Evolutionary conservation across 2,888 invertebrate genomes (phyloP).

Genomic region (Choristoneura rosaceana): DNA sequence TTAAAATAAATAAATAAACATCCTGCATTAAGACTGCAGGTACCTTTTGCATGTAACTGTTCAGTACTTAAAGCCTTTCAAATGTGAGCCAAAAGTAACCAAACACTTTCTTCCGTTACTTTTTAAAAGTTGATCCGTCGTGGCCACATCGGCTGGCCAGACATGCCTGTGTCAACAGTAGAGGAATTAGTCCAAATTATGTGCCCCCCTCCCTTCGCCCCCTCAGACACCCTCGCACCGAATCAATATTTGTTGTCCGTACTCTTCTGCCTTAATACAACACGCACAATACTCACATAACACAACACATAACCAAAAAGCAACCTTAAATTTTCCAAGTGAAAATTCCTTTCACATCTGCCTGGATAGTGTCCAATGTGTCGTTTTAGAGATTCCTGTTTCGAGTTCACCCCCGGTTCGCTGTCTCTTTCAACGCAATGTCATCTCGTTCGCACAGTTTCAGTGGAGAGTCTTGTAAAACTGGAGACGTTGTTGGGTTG

Average conservation of each 20-base stretch:
- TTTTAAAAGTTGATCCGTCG: constrained; percentile 70
- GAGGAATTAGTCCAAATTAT: constrained; percentile 85
- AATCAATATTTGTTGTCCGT: constrained; percentile 86
- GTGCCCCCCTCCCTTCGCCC: constrained; percentile 63
- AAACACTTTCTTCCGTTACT: constrained; percentile 35
- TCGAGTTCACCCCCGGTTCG: constrained; percentile 75
- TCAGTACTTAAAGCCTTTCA: background rate
- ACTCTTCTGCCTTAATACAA: constrained; percentile 84
- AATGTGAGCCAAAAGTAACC: constrained; percentile 14
- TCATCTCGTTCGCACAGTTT: constrained; percentile 79
- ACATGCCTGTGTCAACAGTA: constrained; percentile 81
- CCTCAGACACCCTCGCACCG: constrained; percentile 65
- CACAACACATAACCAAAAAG: constrained; percentile 34
- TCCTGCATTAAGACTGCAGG: too few species aligned
- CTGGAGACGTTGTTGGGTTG: constrained; percentile 43
- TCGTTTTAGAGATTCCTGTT: constrained; percentile 49
- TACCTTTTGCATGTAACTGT: too few species aligned
- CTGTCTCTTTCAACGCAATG: constrained; percentile 80
- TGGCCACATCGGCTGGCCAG: constrained; percentile 67
- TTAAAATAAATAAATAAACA: too few species aligned
- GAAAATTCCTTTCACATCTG: constrained; percentile 42
- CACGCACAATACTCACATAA: constrained; percentile 81
- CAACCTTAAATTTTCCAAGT: constrained; percentile 23
- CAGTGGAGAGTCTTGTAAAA: constrained; percentile 54
- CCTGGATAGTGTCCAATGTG: constrained; percentile 47